phyloP scores from a whole-genome alignment of 2,797 vertebrate species.

The Gallinago stenura region DNA sequence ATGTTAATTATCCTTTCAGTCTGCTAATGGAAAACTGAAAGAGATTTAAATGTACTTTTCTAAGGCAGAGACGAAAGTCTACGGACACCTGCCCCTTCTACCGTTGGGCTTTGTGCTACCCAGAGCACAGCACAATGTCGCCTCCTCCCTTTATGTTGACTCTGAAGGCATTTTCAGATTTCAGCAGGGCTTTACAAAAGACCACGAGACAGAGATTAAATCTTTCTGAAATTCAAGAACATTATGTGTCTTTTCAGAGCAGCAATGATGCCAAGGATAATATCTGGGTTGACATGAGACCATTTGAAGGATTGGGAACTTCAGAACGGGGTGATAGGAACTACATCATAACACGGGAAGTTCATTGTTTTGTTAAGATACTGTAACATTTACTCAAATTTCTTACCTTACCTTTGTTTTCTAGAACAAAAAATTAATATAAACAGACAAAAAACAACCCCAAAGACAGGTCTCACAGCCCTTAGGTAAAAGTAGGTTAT shows the following conservation, averaged over 20 bases:
- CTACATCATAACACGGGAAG: background rate
- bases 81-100: background rate
- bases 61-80: constrained; percentile 8
- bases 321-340: background rate
- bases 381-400: background rate
- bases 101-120: background rate
- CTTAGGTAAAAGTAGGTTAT: background rate
- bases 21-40: constrained; percentile 13
- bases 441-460: background rate
- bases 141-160: constrained; percentile 12
- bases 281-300: constrained; percentile 13
- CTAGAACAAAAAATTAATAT: background rate
- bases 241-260: background rate
- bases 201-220: constrained; percentile 15
- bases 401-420: background rate
- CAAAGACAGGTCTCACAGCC: background rate
- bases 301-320: background rate
- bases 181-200: constrained; percentile 22
- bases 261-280: constrained; percentile 41
- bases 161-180: constrained; percentile 44
- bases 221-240: constrained; percentile 42
- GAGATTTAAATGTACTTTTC: constrained; percentile 23
- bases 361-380: background rate
- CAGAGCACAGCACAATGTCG: background rate
- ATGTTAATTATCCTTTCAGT: constrained; percentile 46